Conservation (phyloP, 2,113 vertebrate genomes). For the Formicarius rufipectus region DNA sequence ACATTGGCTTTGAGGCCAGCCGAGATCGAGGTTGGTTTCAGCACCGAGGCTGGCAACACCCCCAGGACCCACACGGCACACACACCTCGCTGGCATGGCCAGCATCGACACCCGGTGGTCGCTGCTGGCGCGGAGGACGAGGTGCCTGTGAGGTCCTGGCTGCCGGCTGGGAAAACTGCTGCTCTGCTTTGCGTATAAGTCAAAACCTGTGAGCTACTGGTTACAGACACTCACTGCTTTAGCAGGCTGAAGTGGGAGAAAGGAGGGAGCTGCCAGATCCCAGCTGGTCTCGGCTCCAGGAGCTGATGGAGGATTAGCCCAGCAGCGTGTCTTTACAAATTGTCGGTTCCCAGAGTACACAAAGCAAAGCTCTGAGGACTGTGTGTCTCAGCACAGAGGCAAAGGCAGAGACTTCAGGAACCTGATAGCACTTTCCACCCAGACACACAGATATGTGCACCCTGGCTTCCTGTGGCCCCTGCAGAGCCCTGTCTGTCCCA, state of each 20-base stretch:
- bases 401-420: neutral
- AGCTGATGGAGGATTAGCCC: conserved; percentile 45
- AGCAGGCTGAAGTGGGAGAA: neutral
- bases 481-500: neutral
- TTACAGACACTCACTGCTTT: neutral
- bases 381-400: neutral
- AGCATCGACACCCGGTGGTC: rapidly evolving
- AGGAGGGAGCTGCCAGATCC: conserved; percentile 19
- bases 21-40: neutral
- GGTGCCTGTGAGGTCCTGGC: neutral
- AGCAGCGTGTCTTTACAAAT: conserved; percentile 22
- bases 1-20: neutral
- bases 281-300: conserved; percentile 9
- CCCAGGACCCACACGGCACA: rapidly evolving
- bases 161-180: neutral
- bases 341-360: conserved; percentile 4
- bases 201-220: conserved; percentile 17
- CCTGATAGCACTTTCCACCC: neutral
- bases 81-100: neutral
- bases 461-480: neutral
- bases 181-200: neutral
- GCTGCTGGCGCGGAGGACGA: rapidly evolving
- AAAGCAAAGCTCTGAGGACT: conserved; percentile 5
- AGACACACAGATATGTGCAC: neutral
- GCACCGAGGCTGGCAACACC: neutral